Percentiles rank a stretch among this genome's conserved stretches.
Evolutionary conservation across 2,113 vertebrate genomes (phyloP).

Genomic region (Anoplopoma fimbria): DNA sequence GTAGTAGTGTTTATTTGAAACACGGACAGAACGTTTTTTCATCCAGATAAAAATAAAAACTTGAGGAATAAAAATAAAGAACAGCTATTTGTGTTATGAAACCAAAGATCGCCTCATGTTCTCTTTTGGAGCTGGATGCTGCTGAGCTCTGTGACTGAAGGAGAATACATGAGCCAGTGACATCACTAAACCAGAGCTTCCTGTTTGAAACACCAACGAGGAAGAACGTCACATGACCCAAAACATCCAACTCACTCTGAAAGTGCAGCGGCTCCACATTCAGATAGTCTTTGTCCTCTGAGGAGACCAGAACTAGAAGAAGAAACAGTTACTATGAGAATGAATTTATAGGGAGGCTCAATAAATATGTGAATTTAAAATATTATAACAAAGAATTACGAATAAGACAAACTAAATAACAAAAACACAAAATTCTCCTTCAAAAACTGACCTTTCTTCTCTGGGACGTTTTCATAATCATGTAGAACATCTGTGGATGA

Average conservation of each 20-base stretch:
- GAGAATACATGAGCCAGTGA: too few relatives aligned
- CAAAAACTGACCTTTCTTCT: slow-evolving; percentile 13
- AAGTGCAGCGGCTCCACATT: slow-evolving; percentile 36
- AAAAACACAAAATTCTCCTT: not conserved
- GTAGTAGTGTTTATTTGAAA: too few relatives aligned
- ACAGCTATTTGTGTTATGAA: too few relatives aligned
- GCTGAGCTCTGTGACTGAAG: too few relatives aligned
- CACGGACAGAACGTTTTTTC: too few relatives aligned
- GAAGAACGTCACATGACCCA: not conserved
- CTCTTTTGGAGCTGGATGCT: too few relatives aligned
- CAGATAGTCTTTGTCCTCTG: slow-evolving; percentile 44
- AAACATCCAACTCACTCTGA: not conserved
- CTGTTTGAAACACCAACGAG: not conserved
- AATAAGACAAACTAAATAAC: not conserved
- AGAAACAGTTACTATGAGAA: not conserved
- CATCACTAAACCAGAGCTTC: not conserved
- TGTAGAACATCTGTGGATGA: slow-evolving; percentile 38
- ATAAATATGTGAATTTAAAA: not conserved
- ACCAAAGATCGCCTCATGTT: too few relatives aligned
- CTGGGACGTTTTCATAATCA: slow-evolving; percentile 57
- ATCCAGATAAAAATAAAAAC: too few relatives aligned
- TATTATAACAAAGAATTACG: not conserved
- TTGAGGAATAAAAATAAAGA: too few relatives aligned
- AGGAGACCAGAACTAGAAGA: too few relatives aligned
- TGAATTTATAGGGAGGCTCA: too few relatives aligned